Percentiles rank a stretch among this genome's conserved stretches.
phyloP scores from a whole-genome alignment of 2,113 vertebrate species.

The Melanotaenia duboulayi region DNA sequence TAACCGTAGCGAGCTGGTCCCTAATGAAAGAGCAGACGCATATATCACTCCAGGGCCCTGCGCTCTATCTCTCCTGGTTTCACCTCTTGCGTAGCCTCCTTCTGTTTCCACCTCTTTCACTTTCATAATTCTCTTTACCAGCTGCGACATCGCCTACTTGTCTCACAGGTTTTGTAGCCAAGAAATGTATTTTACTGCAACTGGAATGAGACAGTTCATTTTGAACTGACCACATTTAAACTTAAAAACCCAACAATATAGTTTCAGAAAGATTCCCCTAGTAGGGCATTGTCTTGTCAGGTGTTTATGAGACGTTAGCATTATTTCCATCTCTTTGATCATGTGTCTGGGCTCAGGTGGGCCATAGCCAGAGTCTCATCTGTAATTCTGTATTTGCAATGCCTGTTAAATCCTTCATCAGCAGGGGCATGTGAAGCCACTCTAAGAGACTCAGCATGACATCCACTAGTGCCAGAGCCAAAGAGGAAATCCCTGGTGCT shows the following conservation, averaged over 20 bases:
- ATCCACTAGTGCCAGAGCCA: constrained; percentile 3
- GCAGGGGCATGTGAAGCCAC: constrained; percentile 36
- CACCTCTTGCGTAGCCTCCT: constrained; percentile 48
- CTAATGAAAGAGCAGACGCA: constrained; percentile 68
- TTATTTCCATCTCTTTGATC: constrained; percentile 19
- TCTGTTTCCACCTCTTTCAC: constrained; percentile 25
- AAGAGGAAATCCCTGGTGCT: constrained; percentile 5
- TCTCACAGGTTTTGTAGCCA: neutral
- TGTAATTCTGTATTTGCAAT: constrained; percentile 24
- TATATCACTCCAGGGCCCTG: constrained; percentile 66
- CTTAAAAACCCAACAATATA: neutral
- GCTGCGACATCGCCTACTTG: neutral
- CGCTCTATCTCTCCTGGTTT: constrained; percentile 38
- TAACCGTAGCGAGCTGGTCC: constrained; percentile 65
- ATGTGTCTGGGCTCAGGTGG: constrained; percentile 51
- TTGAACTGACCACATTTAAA: neutral
- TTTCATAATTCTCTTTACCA: constrained; percentile 12
- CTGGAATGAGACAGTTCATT: neutral
- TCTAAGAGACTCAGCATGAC: constrained; percentile 34
- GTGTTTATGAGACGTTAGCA: neutral
- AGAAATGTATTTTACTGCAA: neutral
- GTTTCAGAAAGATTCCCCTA: too few relatives aligned
- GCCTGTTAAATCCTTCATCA: constrained; percentile 51
- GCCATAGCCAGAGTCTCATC: constrained; percentile 1
- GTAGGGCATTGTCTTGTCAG: neutral